A percentile compares a stretch with the other conserved stretches of the same genome.
phyloP scores from a whole-genome alignment of 2,888 invertebrate genomes.

The Notodonta dromedarius region DNA sequence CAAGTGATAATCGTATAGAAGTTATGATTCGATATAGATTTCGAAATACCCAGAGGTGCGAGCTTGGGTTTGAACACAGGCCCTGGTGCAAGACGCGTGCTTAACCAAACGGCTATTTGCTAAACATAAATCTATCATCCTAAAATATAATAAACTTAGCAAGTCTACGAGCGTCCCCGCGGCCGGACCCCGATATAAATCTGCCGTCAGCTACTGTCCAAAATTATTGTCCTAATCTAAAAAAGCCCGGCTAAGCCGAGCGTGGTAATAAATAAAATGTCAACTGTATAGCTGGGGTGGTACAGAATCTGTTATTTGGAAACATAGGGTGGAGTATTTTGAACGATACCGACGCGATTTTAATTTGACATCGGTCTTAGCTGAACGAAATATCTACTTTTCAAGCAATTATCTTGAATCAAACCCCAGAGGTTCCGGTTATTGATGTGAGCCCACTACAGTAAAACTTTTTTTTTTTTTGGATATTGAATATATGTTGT shows the following conservation, averaged over 20 bases:
- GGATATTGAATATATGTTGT: no score
- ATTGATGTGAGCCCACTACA: no score
- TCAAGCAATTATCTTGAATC: no score
- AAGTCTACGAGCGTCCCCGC: neutral
- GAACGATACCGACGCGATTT: neutral
- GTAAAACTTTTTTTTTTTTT: no score
- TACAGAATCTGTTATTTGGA: constrained; percentile 35
- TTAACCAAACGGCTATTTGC: no score
- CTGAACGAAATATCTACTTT: no score
- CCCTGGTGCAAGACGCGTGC: no score
- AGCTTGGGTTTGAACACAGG: no score
- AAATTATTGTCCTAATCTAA: constrained; percentile 66
- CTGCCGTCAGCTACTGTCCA: constrained; percentile 30
- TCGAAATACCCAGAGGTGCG: no score
- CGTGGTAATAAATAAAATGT: constrained; percentile 66
- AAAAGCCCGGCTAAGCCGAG: constrained; percentile 59
- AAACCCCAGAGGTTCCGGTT: no score
- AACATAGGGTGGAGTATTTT: constrained; percentile 12
- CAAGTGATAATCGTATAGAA: no score
- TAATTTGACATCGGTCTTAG: neutral
- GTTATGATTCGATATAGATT: no score
- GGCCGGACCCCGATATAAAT: constrained; percentile 19
- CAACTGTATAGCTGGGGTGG: constrained; percentile 52
- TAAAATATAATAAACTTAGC: neutral
- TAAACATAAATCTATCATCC: neutral